phyloP scores from a whole-genome alignment of 2,888 invertebrate genomes.

The Epirrita christyi region DNA sequence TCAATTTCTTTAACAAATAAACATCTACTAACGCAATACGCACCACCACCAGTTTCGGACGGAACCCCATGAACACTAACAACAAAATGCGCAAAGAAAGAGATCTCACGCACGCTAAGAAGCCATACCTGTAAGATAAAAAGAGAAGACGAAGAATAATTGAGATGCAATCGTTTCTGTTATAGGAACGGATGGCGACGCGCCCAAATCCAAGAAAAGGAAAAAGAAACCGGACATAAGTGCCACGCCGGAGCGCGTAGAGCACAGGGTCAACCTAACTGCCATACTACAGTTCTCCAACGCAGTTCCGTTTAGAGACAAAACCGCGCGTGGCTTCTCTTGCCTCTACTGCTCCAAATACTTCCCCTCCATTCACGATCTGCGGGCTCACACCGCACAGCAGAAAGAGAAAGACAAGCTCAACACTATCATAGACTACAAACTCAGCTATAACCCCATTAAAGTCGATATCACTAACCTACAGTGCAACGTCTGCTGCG shows the following conservation, averaged over 20 bases:
- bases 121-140: slow-evolving; percentile 51
- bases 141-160: slow-evolving; percentile 67
- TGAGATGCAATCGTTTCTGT: slow-evolving; percentile 78
- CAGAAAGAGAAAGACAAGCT: slow-evolving; percentile 73
- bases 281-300: slow-evolving; percentile 78
- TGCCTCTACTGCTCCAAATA: slow-evolving; percentile 76
- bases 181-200: slow-evolving; percentile 74
- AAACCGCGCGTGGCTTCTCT: slow-evolving; percentile 75
- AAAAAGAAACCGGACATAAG: slow-evolving; percentile 72
- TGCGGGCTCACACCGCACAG: slow-evolving; percentile 68
- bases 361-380: slow-evolving; percentile 66
- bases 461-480: slow-evolving; percentile 76
- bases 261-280: slow-evolving; percentile 78
- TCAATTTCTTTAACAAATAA: no score
- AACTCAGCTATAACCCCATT: slow-evolving; percentile 78
- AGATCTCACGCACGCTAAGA: slow-evolving; percentile 32
- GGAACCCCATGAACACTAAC: slow-evolving; percentile 8
- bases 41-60: no score
- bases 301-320: slow-evolving; percentile 78
- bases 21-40: no score
- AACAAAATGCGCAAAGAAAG: slow-evolving; percentile 11
- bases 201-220: slow-evolving; percentile 71
- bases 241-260: slow-evolving; percentile 77
- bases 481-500: slow-evolving; percentile 64
- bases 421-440: slow-evolving; percentile 76